Percentiles rank a stretch among this genome's conserved stretches.
Evolutionary conservation across 2,888 invertebrate genomes (phyloP).

Genomic region (Tyria jacobaeae): DNA sequence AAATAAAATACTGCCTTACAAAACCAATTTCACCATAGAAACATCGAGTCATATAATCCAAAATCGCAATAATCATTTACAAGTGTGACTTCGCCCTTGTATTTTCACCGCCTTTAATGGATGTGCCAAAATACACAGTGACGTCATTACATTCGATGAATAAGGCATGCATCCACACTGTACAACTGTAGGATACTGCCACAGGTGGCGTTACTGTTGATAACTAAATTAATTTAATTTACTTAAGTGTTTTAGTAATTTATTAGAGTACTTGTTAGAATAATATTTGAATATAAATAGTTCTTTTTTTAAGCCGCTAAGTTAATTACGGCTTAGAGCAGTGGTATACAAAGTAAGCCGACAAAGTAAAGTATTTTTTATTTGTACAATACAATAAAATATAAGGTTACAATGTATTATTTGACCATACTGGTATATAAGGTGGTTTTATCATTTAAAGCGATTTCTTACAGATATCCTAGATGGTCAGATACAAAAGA

Average conservation of each 20-base stretch:
- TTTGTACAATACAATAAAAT: too few relatives aligned
- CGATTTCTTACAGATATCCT: too few relatives aligned
- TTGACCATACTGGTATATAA: too few relatives aligned
- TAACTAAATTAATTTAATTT: constrained; percentile 1
- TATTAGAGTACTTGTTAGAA: not conserved
- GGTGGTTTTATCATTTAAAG: too few relatives aligned
- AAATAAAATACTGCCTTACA: too few relatives aligned
- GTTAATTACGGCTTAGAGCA: not conserved
- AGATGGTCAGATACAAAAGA: too few relatives aligned
- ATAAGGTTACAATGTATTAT: too few relatives aligned
- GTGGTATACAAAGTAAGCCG: too few relatives aligned
- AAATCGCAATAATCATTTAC: not conserved
- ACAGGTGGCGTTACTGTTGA: not conserved
- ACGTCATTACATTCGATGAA: constrained; percentile 40
- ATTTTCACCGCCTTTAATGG: constrained; percentile 35
- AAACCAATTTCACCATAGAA: too few relatives aligned
- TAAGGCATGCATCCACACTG: constrained; percentile 19
- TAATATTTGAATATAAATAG: not conserved
- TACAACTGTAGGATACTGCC: constrained; percentile 4
- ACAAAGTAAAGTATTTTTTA: not conserved
- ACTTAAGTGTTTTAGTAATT: constrained; percentile 4
- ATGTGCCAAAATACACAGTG: constrained; percentile 43
- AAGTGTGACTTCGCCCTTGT: constrained; percentile 23
- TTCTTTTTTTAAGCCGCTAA: not conserved
- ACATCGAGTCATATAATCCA: not conserved